A percentile compares a stretch with the other conserved stretches of the same genome.
Conservation (phyloP, 1,140 invertebrate species). For the Drosophila simulans region DNA sequence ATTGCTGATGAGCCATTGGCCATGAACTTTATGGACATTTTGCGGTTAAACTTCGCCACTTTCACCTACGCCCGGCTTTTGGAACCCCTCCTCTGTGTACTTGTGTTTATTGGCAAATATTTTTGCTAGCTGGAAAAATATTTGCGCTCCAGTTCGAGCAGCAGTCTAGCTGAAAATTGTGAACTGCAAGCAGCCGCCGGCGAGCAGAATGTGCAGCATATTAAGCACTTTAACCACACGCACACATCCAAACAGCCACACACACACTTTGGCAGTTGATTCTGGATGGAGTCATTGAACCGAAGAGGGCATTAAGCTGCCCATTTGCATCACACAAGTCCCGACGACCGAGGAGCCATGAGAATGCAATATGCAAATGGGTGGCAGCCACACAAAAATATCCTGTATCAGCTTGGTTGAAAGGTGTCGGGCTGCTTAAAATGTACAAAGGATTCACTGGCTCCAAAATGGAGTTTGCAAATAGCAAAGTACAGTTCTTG, state of each 20-base stretch:
- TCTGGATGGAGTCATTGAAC: constrained; percentile 52
- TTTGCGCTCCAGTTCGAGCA: constrained; percentile 35
- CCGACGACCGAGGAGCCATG: background rate
- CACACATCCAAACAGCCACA: background rate
- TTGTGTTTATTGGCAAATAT: constrained; percentile 63
- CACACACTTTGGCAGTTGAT: constrained; percentile 1
- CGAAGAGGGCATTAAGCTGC: constrained; percentile 41
- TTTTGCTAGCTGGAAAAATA: constrained; percentile 69
- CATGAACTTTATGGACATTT: constrained; percentile 62
- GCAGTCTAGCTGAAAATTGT: constrained; percentile 28
- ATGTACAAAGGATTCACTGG: constrained; percentile 8
- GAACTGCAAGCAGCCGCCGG: constrained; percentile 50
- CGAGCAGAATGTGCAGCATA: constrained; percentile 53
- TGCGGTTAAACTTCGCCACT: constrained; percentile 45
- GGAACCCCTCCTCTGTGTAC: background rate
- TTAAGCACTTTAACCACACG: constrained; percentile 41
- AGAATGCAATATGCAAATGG: constrained; percentile 33
- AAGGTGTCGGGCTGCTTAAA: constrained; percentile 28
- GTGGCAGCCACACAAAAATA: constrained; percentile 20
- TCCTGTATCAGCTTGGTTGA: constrained; percentile 17
- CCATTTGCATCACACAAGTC: constrained; percentile 52
- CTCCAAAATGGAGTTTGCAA: background rate
- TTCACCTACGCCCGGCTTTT: constrained; percentile 18
- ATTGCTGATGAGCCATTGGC: constrained; percentile 57
- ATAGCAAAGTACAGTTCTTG: background rate